Conservation (phyloP, 2,113 vertebrate genomes). For the Brachypodius melanocephalos region DNA sequence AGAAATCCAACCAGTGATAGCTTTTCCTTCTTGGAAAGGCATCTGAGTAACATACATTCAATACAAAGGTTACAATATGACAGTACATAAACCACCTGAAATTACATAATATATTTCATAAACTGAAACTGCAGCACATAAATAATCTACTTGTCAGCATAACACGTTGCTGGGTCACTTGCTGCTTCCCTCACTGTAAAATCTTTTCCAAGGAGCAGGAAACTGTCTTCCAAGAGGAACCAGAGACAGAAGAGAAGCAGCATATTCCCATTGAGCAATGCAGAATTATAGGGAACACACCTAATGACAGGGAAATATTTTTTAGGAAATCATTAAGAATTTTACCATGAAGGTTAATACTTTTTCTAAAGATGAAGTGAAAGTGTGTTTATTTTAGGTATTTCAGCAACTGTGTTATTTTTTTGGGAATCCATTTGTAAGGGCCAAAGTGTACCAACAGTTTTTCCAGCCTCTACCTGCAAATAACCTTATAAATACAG, state of each 20-base stretch:
- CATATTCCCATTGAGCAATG: background rate
- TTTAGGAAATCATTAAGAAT: background rate
- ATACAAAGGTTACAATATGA: background rate
- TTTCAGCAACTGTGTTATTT: background rate
- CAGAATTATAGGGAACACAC: background rate
- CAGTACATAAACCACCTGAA: background rate
- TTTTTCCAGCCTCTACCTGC: background rate
- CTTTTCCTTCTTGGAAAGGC: background rate
- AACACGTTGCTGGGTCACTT: background rate
- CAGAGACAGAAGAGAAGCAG: background rate
- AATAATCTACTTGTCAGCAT: background rate
- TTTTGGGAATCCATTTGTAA: background rate
- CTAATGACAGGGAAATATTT: background rate
- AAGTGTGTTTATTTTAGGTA: background rate
- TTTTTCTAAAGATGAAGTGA: background rate
- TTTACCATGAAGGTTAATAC: background rate
- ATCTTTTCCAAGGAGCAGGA: background rate
- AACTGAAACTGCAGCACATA: background rate
- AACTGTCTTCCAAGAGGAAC: background rate
- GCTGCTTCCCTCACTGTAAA: background rate
- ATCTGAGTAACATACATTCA: background rate
- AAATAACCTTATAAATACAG: background rate
- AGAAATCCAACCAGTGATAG: background rate
- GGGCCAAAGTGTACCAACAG: background rate
- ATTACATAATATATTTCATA: background rate